Base-by-base conservation (phyloP, 1,140 invertebrate genomes). In the Asobara japonica region DNA sequence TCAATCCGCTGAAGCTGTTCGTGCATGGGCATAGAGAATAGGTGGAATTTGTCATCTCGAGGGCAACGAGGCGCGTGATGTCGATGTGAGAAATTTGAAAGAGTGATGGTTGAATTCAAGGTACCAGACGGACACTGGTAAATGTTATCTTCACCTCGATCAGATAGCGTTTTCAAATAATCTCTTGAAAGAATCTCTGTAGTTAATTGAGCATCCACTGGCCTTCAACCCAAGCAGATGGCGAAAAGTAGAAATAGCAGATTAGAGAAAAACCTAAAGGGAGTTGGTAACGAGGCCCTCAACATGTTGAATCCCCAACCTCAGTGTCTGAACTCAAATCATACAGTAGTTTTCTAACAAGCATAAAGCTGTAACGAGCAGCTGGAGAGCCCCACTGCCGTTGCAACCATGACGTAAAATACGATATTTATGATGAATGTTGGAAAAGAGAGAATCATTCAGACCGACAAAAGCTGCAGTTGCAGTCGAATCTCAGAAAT, bases 341-440 rank as follows among this genome's bases (percentile, higher is more conserved):
- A 56, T 56, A 56, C 18, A 56, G 5, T 56, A 25, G 51, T 56
- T 56, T 56, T 27, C 22, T 56, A 56, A 56, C 51, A 56, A 25
- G 20, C 51, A 56, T 22, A 22, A 56, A 56, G 51, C 25, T 56
- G 7, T 56, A 56, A 56, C 51, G 22, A 27, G 51, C 18, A 22
- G 20, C 7, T 13, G 18, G 13, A 51, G 18, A 56, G 18, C 25
- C 18, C 20, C n/a, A n/a, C n/a, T n/a, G n/a, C n/a, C n/a, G n/a
- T n/a, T n/a, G n/a, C n/a, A n/a, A n/a, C n/a, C n/a, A n/a, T n/a
- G n/a, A n/a, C n/a, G n/a, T n/a, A n/a, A n/a, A n/a, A n/a, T n/a
- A n/a, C n/a, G n/a, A n/a, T n/a, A n/a, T n/a, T n/a, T n/a, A n/a
- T n/a, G n/a, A 16, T 45, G 18, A 45, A 45, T 18, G 41, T 45